These are phyloP conservation scores for Poeciliopsis turneri DNA, from an alignment of 2,797 vertebrate species.

Conservation along the genomic window DNA sequence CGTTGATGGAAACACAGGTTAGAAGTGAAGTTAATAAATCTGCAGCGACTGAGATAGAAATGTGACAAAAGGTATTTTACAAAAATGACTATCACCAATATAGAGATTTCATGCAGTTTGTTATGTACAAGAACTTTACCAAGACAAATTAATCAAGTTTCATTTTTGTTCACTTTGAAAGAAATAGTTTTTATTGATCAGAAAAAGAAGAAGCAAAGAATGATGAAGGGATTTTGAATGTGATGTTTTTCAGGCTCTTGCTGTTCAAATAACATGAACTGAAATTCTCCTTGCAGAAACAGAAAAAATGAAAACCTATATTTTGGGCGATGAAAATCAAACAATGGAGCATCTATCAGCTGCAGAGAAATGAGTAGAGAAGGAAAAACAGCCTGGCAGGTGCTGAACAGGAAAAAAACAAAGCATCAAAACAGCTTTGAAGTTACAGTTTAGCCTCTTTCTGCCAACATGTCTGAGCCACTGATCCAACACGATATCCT, in stretches of 20 bases:
- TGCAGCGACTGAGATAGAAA: background rate
- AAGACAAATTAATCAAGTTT: background rate
- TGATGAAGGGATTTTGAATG: background rate
- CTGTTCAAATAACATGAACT: slow-evolving; percentile 5
- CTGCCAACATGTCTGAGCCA: slow-evolving; percentile 12
- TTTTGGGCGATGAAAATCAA: background rate
- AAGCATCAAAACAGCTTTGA: slow-evolving; percentile 34
- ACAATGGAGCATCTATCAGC: background rate
- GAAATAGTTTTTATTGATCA: background rate
- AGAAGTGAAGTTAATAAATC: background rate
- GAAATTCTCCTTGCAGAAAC: background rate
- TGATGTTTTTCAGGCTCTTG: background rate
- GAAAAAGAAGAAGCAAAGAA: background rate
- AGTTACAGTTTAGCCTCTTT: slow-evolving; percentile 33
- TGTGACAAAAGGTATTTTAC: background rate
- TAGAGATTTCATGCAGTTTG: background rate
- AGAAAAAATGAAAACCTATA: slow-evolving; percentile 13
- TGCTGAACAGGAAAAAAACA: slow-evolving; percentile 19
- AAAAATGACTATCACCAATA: background rate
- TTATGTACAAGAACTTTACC: background rate
- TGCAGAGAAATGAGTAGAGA: background rate
- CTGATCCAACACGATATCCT: slow-evolving; percentile 19
- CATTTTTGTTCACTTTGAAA: background rate
- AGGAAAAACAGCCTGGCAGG: slow-evolving; percentile 37
- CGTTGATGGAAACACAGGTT: too few relatives aligned